Conservation (phyloP, 2,113 vertebrate genomes). For the Prochilodus magdalenae region DNA sequence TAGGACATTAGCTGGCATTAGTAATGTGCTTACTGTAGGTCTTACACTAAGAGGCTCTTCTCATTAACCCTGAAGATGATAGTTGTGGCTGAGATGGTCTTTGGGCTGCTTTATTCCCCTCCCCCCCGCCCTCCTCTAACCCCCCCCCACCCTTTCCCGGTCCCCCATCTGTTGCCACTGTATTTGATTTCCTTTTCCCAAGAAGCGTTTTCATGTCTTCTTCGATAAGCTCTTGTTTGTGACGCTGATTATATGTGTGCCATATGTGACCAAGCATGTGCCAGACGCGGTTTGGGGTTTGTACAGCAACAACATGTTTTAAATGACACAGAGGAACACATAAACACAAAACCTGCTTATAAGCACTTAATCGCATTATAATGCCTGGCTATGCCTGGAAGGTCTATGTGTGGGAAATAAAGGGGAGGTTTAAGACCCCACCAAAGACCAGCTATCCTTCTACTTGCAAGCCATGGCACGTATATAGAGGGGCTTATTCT, state of each 20-base stretch:
- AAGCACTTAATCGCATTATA: not conserved
- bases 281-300: not conserved
- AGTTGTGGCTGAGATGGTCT: constrained; percentile 4
- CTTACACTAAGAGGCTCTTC: not conserved
- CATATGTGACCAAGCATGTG: not conserved
- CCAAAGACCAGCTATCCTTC: not conserved
- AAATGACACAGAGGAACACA: not conserved
- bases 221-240: constrained; percentile 7
- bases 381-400: not conserved
- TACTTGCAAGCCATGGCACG: not conserved
- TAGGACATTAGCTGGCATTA: constrained; percentile 18
- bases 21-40: not conserved
- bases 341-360: not conserved
- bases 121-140: no score
- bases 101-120: constrained; percentile 3
- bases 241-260: not conserved
- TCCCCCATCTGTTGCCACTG: constrained; percentile 24
- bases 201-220: not conserved
- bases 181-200: not conserved
- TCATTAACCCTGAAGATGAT: constrained; percentile 40
- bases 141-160: not conserved
- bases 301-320: not conserved
- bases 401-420: not conserved
- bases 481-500: not conserved
- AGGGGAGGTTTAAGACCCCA: not conserved